Conservation (phyloP, 2,888 invertebrate species). For the Chrysolina haemoptera region DNA sequence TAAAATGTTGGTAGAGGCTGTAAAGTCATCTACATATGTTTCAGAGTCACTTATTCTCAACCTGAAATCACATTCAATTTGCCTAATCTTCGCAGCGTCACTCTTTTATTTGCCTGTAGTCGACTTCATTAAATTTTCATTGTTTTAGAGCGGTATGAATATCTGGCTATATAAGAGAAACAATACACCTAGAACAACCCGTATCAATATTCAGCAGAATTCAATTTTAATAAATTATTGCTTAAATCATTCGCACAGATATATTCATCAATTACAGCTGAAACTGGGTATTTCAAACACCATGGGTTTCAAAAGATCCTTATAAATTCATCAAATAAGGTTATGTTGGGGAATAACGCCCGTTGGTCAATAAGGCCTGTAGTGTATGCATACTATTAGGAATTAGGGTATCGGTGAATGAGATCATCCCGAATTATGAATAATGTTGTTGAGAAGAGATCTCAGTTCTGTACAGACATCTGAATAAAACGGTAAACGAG, state of each 20-base stretch:
- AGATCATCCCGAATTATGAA: too few species aligned
- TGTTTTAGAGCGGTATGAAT: conserved; percentile 27
- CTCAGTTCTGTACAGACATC: too few species aligned
- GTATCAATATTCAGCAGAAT: neutral
- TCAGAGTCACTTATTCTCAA: conserved; percentile 39
- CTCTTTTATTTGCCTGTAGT: conserved; percentile 32
- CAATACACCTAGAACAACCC: neutral
- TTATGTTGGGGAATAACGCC: too few species aligned
- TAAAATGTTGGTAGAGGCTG: conserved; percentile 36
- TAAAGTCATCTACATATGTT: conserved; percentile 46
- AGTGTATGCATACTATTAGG: too few species aligned
- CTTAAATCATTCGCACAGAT: neutral
- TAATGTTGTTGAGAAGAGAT: too few species aligned
- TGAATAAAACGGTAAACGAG: too few species aligned
- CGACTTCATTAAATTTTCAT: conserved; percentile 36
- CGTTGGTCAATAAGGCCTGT: too few species aligned
- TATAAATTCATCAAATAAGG: neutral
- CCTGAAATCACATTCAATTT: conserved; percentile 41
- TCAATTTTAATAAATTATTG: neutral
- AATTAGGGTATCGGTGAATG: too few species aligned
- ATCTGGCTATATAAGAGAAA: neutral
- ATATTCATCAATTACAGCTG: neutral
- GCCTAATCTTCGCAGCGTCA: conserved; percentile 41
- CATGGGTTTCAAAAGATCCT: neutral
- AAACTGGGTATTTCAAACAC: neutral